These are phyloP conservation scores for Aegithalos caudatus DNA, from an alignment of 2,113 vertebrate genomes.

Conservation along the genomic window DNA sequence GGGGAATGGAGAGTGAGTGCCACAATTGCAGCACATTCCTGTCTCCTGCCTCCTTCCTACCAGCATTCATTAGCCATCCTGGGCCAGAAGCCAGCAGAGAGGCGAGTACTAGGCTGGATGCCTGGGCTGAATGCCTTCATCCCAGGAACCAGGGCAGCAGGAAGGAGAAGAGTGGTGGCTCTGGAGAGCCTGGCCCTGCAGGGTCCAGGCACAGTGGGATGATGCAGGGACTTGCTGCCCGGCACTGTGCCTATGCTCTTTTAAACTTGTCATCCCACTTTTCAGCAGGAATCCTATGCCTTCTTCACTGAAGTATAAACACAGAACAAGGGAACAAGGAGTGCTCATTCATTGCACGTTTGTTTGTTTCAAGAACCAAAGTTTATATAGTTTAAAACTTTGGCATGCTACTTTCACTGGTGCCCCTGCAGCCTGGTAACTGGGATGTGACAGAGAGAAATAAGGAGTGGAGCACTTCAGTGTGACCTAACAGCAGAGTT, in stretches of 20 bases:
- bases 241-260: not conserved
- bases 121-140: not conserved
- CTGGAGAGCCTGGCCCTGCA: not conserved
- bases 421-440: not conserved
- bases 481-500: not conserved
- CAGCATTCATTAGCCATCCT: not conserved
- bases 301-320: not conserved
- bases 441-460: not conserved
- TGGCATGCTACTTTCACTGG: accelerated
- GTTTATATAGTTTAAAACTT: not conserved
- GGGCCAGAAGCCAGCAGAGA: not conserved
- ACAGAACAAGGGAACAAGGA: not conserved
- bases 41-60: not conserved
- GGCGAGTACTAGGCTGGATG: accelerated
- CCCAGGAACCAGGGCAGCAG: not conserved
- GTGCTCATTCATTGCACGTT: not conserved
- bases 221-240: accelerated
- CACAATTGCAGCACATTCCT: accelerated
- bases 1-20: not conserved
- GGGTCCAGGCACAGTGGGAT: not conserved
- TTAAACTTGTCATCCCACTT: not conserved
- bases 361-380: not conserved
- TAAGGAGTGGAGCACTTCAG: not conserved
- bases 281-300: not conserved
- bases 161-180: not conserved